Evolutionary conservation across 2,113 vertebrate species (phyloP), one percentile per base, ranked within the genome.

Genomic region (Callionymus lyra): DNA sequence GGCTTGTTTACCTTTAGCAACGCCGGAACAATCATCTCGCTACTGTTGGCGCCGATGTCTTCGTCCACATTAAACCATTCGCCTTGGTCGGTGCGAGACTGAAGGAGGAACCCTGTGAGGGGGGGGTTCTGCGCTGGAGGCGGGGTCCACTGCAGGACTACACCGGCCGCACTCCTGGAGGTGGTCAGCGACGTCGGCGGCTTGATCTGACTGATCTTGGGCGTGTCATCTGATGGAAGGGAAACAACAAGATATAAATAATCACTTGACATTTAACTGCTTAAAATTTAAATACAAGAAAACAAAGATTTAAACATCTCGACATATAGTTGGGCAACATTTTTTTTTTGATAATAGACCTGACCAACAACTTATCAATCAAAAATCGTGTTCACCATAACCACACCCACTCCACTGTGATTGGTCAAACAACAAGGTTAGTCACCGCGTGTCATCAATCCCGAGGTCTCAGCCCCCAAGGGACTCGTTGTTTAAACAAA

Each of bases 51-150:
- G 2, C 81, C 68, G 67, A 97, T 89, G 50, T 85, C 72, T 33
- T 79, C 75, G 1, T 91, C 88, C 63, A 98, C 61, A 55, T 85
- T 77, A 45, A 87, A 77, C 94, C 94, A 98, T 34, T 83, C 79
- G 0, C 84, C 86, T 27, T 77, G 74, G 36, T 82, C 78, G 16
- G 81, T 73, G 9, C 90, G 84, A 32, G 86, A 86, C 59, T 98
- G 92, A 53, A 98, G 79, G 2, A 89, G 57, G 1, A 94, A 96
- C 32, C 84, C 81, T 0, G 87, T 84, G 54, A 88, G 63, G 0
- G 74, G 77, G 21, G 80, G 61, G 1, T 81, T 74, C 49, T 74
- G 59, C 2, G 70, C 57, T 1, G 70, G 72, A 0, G 93, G 89
- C 9, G 68, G 84, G 0, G 79, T 70, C 94, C 94, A 98, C 3